A percentile compares a stretch with the other conserved stretches of the same genome.
Evolutionary conservation across 2,888 invertebrate species (phyloP).

Genomic region (Malachius bipustulatus): DNA sequence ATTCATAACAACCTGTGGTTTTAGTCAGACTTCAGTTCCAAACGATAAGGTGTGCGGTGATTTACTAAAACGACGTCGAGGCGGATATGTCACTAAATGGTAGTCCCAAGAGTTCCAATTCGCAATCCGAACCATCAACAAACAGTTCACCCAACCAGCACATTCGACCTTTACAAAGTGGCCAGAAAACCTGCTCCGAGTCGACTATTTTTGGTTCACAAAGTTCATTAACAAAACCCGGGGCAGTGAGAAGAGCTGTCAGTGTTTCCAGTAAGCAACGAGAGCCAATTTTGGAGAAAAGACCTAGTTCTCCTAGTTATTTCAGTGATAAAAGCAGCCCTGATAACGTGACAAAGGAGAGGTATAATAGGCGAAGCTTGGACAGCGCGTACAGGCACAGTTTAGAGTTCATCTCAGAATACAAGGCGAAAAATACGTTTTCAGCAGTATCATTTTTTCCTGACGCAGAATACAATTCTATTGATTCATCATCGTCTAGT

Average conservation of each 20-base stretch:
- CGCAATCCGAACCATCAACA: constrained; percentile 32
- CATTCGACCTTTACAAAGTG: constrained; percentile 26
- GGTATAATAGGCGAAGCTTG: constrained; percentile 20
- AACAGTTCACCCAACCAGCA: constrained; percentile 28
- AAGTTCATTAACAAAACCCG: constrained; percentile 28
- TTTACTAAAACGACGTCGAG: background rate
- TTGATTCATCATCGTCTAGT: constrained; percentile 31
- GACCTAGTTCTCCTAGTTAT: background rate
- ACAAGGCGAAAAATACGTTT: constrained; percentile 32
- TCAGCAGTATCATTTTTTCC: constrained; percentile 25
- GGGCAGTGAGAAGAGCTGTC: constrained; percentile 31
- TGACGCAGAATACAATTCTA: constrained; percentile 24
- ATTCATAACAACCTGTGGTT: background rate
- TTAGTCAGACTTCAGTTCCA: background rate
- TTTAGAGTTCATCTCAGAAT: constrained; percentile 36
- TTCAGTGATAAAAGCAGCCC: constrained; percentile 4
- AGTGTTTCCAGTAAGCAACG: constrained; percentile 21
- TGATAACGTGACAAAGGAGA: constrained; percentile 6
- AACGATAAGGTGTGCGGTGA: background rate
- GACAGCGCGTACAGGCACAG: constrained; percentile 31
- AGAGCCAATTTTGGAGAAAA: constrained; percentile 12
- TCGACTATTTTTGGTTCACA: constrained; percentile 23
- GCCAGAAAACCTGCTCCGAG: constrained; percentile 18
- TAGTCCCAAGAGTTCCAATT: constrained; percentile 23
- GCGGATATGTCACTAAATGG: constrained; percentile 19